Evolutionary conservation across 2,113 vertebrate species (phyloP), one percentile per base, ranked within the genome.

Genomic region (Oreotrochilus melanogaster): DNA sequence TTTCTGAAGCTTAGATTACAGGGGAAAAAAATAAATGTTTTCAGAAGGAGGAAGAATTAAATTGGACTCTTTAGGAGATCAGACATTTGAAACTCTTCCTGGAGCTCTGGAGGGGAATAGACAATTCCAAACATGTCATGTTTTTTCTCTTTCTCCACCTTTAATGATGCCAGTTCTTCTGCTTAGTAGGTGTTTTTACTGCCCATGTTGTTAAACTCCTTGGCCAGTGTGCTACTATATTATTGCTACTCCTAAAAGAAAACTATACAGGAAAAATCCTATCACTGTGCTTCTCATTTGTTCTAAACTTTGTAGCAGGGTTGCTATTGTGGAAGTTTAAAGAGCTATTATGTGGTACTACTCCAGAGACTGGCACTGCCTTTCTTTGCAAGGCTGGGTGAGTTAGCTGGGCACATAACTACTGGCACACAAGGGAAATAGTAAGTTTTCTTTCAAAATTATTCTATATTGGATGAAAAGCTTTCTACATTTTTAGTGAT

Each of bases 131-230:
- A 84, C 31, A 45, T 45, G 21, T 31, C 1, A 7, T 18, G 7
- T 48, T 70, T 48, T 43, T 16, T 3, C 43, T 22, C 17, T 69
- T 70, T 58, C 22, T 37, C 27, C 15, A 65, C 15, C 30, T 86
- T 79, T 66, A 35, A 60, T 56, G 19, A 65, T 0, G 2, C 21
- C 31, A 9, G 27, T 57, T 78, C 18, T 69, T 80, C 15, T 56
- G 12, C 54, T 86, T 17, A 57, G 12, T 23, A 11, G 1, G 5
- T 88, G 14, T 61, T 86, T 79, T 79, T 18, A 21, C 39, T 33
- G 30, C 14, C n/a, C 4, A 2, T 0, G 0, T 28, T 85, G 25
- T 69, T 61, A 23, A 9, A 3, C 6, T 25, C 43, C 61, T 48
- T 48, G 57, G 18, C 17, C 12, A 33, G 16, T 51, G 2, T 45